Evolutionary conservation across 2,888 invertebrate genomes (phyloP).

Genomic region (Therioaphis trifolii): DNA sequence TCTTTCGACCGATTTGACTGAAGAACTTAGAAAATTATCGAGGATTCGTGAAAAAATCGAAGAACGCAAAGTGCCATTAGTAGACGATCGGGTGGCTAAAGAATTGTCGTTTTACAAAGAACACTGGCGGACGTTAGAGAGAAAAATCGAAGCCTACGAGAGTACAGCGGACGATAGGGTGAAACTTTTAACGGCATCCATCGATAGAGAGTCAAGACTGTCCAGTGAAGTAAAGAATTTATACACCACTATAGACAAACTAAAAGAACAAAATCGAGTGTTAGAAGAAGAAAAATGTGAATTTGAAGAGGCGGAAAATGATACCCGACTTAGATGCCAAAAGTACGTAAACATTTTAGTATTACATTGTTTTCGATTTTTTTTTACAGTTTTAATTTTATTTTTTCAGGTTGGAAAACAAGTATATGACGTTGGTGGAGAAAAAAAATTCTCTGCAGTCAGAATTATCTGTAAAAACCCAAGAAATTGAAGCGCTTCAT

Average conservation of each 20-base stretch:
- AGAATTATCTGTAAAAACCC: conserved; percentile 67
- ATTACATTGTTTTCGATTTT: conserved; percentile 11
- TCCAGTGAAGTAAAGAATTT: conserved; percentile 70
- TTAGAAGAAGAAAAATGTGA: conserved; percentile 81
- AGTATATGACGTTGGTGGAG: conserved; percentile 67
- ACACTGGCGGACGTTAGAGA: conserved; percentile 75
- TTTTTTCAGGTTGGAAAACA: conserved; percentile 67
- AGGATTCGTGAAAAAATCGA: conserved; percentile 75
- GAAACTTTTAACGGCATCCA: conserved; percentile 74
- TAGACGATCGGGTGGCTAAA: conserved; percentile 72
- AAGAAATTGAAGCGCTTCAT: conserved; percentile 65
- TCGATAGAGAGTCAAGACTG: conserved; percentile 75
- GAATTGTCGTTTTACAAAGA: conserved; percentile 76
- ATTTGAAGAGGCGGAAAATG: conserved; percentile 81
- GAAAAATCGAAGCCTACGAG: conserved; percentile 76
- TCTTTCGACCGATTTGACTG: conserved; percentile 71
- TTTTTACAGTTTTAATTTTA: conserved; percentile 24
- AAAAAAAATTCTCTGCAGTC: conserved; percentile 68
- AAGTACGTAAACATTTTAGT: conserved; percentile 66
- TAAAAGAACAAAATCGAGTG: conserved; percentile 75
- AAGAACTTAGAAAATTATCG: conserved; percentile 76
- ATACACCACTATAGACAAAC: conserved; percentile 71
- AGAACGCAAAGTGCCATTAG: conserved; percentile 68
- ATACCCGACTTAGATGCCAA: conserved; percentile 76
- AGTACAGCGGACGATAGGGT: conserved; percentile 75